Base-by-base conservation (phyloP, 2,888 invertebrate species). In the Elgonia sp. region DNA sequence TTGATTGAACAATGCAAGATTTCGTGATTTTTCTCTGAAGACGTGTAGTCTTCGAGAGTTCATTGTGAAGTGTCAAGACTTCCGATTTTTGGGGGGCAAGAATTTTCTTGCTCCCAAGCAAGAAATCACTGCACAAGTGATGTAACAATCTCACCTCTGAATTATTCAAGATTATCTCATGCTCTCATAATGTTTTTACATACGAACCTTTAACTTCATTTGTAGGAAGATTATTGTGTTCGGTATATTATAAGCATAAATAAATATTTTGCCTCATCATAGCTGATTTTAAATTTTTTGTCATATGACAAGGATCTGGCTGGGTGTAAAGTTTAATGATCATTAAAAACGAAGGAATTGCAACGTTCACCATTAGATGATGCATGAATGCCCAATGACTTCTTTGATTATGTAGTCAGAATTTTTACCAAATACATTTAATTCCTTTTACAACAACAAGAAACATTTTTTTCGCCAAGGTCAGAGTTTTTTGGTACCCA, bases 61-160 rank as follows among this genome's bases (percentile, higher is more conserved):
- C n/a, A n/a, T n/a, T n/a, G n/a, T n/a, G n/a, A n/a, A n/a, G n/a
- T n/a, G n/a, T n/a, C n/a, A n/a, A n/a, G n/a, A n/a, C n/a, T n/a
- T n/a, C n/a, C n/a, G n/a, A n/a, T n/a, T n/a, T n/a, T n/a, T n/a
- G n/a, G n/a, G n/a, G n/a, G n/a, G n/a, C n/a, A n/a, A n/a, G n/a
- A n/a, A n/a, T n/a, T n/a, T n/a, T n/a, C n/a, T n/a, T n/a, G n/a
- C n/a, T n/a, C n/a, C n/a, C n/a, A n/a, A n/a, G n/a, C n/a, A n/a
- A n/a, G n/a, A n/a, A n/a, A n/a, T n/a, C n/a, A n/a, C 16, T 14
- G 6, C 18, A 63, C 39, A 18, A 87, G 39, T 87, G 87, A 60
- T 81, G 81, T 7, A 87, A 53, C 12, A 76, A 72, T 5, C 87
- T 76, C 9, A 20, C 39, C 53, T 81, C 80, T 75, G 29, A 70